These are phyloP conservation scores for Falco novaeseelandiae DNA, from an alignment of 2,797 vertebrate species.

Conservation along the genomic window DNA sequence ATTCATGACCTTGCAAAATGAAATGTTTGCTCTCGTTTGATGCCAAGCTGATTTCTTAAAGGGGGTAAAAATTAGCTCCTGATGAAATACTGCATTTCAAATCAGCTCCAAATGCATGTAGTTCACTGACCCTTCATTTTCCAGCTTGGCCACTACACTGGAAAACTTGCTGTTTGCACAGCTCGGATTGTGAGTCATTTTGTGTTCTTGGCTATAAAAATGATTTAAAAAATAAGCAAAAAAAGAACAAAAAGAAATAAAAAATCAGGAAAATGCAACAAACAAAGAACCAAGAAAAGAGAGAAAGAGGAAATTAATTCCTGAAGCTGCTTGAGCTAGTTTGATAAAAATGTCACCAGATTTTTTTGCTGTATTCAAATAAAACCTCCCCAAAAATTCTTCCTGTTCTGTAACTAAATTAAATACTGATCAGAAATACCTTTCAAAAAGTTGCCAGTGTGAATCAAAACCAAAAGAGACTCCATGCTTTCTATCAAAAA, in stretches of 20 bases:
- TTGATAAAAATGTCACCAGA: background rate
- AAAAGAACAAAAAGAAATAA: background rate
- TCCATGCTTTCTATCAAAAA: background rate
- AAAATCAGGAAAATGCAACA: background rate
- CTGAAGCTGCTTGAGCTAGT: background rate
- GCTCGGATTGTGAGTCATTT: background rate
- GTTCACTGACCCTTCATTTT: background rate
- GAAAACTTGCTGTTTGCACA: background rate
- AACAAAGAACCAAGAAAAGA: background rate
- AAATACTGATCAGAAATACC: background rate
- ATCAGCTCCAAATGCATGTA: background rate
- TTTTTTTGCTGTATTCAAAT: background rate
- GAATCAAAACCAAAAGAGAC: background rate
- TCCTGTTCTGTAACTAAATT: background rate
- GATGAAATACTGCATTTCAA: background rate
- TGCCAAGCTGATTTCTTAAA: background rate
- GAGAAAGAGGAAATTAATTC: background rate
- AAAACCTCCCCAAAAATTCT: background rate
- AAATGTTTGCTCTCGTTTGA: accelerated
- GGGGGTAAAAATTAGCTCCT: background rate
- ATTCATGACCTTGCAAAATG: background rate
- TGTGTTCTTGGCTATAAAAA: background rate
- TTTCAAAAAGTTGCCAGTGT: background rate
- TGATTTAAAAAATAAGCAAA: background rate
- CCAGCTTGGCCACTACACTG: background rate